Percentiles rank a stretch among this genome's conserved stretches.
phyloP scores from a whole-genome alignment of 1,140 invertebrate species.

The Eriocheir sinensis region DNA sequence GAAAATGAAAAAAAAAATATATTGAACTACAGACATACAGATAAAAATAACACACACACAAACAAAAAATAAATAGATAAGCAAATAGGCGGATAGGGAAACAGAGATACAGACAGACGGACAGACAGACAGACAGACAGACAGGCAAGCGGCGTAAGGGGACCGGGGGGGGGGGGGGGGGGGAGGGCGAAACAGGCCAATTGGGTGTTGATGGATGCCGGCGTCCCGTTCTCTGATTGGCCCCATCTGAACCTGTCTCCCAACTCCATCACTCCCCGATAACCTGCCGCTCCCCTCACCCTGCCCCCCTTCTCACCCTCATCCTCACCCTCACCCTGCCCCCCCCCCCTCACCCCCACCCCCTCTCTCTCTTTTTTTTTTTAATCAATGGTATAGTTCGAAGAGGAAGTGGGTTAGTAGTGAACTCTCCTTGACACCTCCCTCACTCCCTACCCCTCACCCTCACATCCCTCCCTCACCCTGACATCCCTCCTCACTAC shows the following conservation, averaged over 20 bases:
- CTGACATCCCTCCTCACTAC: too few species aligned
- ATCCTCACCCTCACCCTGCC: not conserved
- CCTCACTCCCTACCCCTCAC: not conserved
- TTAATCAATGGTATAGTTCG: too few species aligned
- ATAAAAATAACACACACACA: too few species aligned
- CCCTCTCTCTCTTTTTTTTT: too few species aligned
- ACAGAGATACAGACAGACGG: too few species aligned
- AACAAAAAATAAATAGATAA: too few species aligned
- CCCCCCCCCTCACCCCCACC: not conserved
- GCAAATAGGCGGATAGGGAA: too few species aligned
- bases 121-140: not conserved
- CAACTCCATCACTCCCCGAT: not conserved
- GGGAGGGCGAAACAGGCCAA: not conserved
- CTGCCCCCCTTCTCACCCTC: not conserved
- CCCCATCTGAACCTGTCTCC: not conserved
- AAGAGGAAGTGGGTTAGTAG: too few species aligned
- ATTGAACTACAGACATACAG: too few species aligned
- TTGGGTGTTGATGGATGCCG: not conserved
- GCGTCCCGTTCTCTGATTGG: not conserved
- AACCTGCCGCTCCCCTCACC: not conserved
- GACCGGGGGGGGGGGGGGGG: too few species aligned
- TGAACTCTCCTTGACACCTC: not conserved
- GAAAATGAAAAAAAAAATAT: too few species aligned
- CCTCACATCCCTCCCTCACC: too few species aligned
- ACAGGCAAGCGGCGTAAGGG: not conserved